Percentiles rank a stretch among this genome's conserved stretches.
Evolutionary conservation across 1,140 invertebrate species (phyloP).

Genomic region (Diabrotica undecimpunctata): DNA sequence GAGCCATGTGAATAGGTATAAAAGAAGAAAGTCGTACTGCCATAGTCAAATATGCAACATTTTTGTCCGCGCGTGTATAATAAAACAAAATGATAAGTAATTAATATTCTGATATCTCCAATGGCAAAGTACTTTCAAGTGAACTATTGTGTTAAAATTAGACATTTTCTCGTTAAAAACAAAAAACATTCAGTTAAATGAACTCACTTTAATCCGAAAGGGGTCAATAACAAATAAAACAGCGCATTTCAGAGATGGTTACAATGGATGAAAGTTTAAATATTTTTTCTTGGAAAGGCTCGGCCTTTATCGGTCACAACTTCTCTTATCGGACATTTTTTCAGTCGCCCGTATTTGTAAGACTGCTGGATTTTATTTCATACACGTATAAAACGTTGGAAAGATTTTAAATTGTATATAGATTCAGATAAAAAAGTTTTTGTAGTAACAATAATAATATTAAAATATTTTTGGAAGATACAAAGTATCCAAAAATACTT

Average conservation of each 20-base stretch:
- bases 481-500: too few relatives aligned
- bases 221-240: conserved; percentile 34
- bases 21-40: too few relatives aligned
- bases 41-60: too few relatives aligned
- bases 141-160: conserved; percentile 31
- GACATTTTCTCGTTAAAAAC: conserved; percentile 23
- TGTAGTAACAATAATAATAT: too few relatives aligned
- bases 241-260: conserved; percentile 30
- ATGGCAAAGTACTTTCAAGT: conserved; percentile 20
- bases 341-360: not conserved
- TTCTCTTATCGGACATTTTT: conserved; percentile 24
- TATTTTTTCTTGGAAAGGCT: conserved; percentile 26
- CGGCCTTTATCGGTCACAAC: conserved; percentile 33
- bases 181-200: conserved; percentile 32
- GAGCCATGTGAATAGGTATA: too few relatives aligned
- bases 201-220: conserved; percentile 33
- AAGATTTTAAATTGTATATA: too few relatives aligned
- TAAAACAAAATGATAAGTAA: not conserved
- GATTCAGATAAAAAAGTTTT: too few relatives aligned
- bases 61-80: too few relatives aligned
- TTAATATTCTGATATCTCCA: conserved; percentile 10
- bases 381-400: too few relatives aligned
- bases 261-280: conserved; percentile 29
- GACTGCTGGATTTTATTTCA: too few relatives aligned
- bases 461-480: too few relatives aligned